Evolutionary conservation across 1,140 invertebrate genomes (phyloP), one percentile per base, ranked within the genome.

Genomic region (Anoplolepis gracilipes): DNA sequence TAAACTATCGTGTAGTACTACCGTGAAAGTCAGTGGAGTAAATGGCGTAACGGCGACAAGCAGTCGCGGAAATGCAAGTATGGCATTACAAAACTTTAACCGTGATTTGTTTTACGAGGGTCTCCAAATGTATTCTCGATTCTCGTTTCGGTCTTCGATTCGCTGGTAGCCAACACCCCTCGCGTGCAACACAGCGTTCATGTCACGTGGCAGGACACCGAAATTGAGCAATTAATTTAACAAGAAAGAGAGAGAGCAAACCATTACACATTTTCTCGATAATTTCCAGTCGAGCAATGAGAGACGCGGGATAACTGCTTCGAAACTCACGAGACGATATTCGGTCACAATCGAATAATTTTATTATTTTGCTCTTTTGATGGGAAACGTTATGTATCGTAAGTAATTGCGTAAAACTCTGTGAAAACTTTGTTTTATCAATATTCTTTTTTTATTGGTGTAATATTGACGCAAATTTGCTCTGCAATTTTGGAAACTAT

Each of bases 221-320:
- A 90, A 90, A 90, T 90, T 90, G 81, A 81, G 10, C 81, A 87
- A 90, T 90, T 90, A 90, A 90, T 90, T 90, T 90, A 88, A 85
- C 87, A 42, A 65, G 49, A 72, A 49, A 30, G 78, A 59, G 53
- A 72, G 5, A 64, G 70, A 62, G 64, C 30, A 70, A 62, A 61
- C 36, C 49, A 84, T 67, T 75, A 69, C 84, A 73, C 84, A 79
- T 84, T 88, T 72, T 73, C 75, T 30, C 84, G 42, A 73, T 88
- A 90, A 90, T 90, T 90, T 90, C 61, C 77, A 75, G 33, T 22
- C 4, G 42, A 46, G 73, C 36, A 42, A 57, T 65, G 59, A 25
- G 57, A 30, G 42, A 70, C 33, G 69, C 3, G 46, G 39, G 3
- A 16, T 13, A 69, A 67, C 57, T 39, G 64, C 46, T 55, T 55